Evolutionary conservation across 2,113 vertebrate species (phyloP).

Genomic region (Gymnarchus niloticus): DNA sequence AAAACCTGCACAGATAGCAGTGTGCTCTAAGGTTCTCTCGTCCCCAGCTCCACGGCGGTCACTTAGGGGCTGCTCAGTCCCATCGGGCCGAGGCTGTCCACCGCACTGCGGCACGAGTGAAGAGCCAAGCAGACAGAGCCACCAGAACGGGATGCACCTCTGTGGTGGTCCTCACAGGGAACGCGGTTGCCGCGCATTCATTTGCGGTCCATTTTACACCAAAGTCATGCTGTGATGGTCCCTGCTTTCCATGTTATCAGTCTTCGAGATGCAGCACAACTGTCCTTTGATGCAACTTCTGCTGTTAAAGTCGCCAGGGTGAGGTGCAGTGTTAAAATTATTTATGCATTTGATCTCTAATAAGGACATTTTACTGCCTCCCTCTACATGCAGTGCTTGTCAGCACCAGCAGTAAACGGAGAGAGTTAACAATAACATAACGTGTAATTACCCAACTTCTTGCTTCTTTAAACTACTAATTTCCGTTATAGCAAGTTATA

Average conservation of each 20-base stretch:
- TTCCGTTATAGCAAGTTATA: not conserved
- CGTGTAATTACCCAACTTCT: not conserved
- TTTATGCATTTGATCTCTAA: too few relatives aligned
- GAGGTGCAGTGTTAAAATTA: too few relatives aligned
- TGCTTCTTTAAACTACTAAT: not conserved
- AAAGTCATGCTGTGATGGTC: not conserved
- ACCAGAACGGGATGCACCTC: too few relatives aligned
- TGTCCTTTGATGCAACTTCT: not conserved
- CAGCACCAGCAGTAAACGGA: not conserved
- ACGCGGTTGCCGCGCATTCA: not conserved
- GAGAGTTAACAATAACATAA: not conserved
- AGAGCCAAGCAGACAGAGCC: not conserved
- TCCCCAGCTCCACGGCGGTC: too few relatives aligned
- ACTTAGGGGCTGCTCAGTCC: too few relatives aligned
- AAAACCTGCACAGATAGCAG: not conserved
- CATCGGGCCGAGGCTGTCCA: not conserved
- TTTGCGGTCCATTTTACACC: not conserved
- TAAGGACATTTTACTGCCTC: not conserved
- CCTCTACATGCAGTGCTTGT: not conserved
- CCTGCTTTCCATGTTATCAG: not conserved
- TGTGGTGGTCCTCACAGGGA: not conserved
- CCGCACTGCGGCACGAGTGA: not conserved
- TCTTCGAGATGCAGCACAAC: not conserved
- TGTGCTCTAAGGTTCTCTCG: not conserved
- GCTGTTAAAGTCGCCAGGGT: too few relatives aligned